Conservation (phyloP, 2,888 invertebrate genomes). For the Danaus chrysippus region DNA sequence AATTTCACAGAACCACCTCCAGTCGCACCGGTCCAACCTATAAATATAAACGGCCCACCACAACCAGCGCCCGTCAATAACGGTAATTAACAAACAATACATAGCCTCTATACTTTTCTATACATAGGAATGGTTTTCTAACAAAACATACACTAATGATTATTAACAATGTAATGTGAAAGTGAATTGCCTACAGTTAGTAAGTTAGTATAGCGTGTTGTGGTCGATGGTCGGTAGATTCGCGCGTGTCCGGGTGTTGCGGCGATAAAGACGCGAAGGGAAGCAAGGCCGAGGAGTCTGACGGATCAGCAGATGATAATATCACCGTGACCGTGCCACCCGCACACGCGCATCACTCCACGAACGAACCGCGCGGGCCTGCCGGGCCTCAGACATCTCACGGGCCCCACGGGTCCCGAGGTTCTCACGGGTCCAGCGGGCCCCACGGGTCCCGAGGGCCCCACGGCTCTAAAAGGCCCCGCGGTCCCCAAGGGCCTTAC, state of each 20-base stretch:
- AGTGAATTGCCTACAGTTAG: slow-evolving; percentile 3
- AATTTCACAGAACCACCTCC: slow-evolving; percentile 35
- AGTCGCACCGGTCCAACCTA: slow-evolving; percentile 36
- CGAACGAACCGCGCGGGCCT: slow-evolving; percentile 26
- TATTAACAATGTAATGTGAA: not conserved
- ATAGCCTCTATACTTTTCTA: not conserved
- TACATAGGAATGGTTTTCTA: not conserved
- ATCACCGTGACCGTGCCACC: slow-evolving; percentile 79
- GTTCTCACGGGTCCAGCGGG: slow-evolving; percentile 9
- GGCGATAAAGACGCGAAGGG: slow-evolving; percentile 32
- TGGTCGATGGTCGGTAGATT: slow-evolving; percentile 27
- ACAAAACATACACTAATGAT: not conserved
- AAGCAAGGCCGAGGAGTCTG: slow-evolving; percentile 63
- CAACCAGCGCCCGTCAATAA: slow-evolving; percentile 33
- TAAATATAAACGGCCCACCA: slow-evolving; percentile 42
- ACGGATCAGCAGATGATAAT: slow-evolving; percentile 79
- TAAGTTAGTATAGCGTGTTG: not conserved
- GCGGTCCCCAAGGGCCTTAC: slow-evolving; percentile 24
- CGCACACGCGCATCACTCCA: slow-evolving; percentile 37
- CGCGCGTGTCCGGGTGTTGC: slow-evolving; percentile 31
- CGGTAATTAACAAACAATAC: slow-evolving; percentile 29
- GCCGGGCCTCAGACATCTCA: slow-evolving; percentile 28
- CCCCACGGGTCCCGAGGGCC: slow-evolving; percentile 6
- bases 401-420: slow-evolving; percentile 26
- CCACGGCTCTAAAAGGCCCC: slow-evolving; percentile 21